A percentile compares a stretch with the other conserved stretches of the same genome.
Evolutionary conservation across 2,113 vertebrate genomes (phyloP).

Genomic region (Caranx ignobilis): DNA sequence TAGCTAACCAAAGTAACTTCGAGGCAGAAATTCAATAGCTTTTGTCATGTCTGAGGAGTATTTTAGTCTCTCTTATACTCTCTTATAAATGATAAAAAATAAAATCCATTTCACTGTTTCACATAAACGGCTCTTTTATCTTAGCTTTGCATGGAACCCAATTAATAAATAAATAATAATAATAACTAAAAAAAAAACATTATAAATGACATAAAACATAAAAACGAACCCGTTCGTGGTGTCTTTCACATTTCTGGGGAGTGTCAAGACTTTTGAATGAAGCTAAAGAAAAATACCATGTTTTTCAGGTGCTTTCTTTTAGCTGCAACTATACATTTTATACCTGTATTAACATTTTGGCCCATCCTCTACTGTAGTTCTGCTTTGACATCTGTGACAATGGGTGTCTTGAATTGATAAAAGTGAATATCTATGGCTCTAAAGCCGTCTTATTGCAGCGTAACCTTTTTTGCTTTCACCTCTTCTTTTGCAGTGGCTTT

Average conservation of each 20-base stretch:
- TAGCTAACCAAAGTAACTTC: slow-evolving; percentile 19
- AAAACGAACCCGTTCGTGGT: neutral
- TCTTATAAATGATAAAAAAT: neutral
- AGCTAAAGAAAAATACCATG: no score
- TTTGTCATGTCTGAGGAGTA: slow-evolving; percentile 2
- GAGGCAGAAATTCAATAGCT: slow-evolving; percentile 16
- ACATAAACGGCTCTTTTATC: neutral
- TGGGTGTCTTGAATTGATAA: slow-evolving; percentile 18
- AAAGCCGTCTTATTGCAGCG: neutral
- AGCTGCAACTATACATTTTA: neutral
- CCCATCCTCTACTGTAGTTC: neutral
- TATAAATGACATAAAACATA: neutral
- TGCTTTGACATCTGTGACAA: no score
- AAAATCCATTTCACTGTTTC: neutral
- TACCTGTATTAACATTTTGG: neutral
- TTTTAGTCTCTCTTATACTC: slow-evolving; percentile 6
- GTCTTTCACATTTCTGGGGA: no score
- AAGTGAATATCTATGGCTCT: slow-evolving; percentile 5
- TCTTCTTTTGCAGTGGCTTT: slow-evolving; percentile 19
- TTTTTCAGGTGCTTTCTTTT: no score
- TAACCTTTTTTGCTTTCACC: neutral
- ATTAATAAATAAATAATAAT: neutral
- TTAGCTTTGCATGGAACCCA: neutral
- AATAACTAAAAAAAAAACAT: neutral
- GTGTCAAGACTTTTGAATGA: no score